These are phyloP conservation scores for Valencia hispanica DNA, from an alignment of 2,797 vertebrate genomes.

Conservation along the genomic window DNA sequence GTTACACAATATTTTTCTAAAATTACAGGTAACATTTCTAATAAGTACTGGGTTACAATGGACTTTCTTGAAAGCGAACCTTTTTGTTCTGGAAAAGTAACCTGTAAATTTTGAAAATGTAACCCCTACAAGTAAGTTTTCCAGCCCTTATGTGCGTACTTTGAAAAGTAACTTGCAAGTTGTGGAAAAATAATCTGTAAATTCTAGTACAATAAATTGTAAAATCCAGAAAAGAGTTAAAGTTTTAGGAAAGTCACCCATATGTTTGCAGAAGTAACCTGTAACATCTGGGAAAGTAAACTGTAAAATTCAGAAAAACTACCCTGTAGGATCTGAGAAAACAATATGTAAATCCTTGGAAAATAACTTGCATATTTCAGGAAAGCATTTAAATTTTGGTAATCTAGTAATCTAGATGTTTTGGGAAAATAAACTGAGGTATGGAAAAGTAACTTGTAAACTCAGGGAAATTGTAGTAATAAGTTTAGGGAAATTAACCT, in stretches of 20 bases:
- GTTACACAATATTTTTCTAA: not conserved
- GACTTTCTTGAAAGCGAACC: not conserved
- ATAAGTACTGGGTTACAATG: not conserved
- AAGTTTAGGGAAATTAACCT: not conserved
- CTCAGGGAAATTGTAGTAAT: not conserved
- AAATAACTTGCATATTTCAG: too few relatives aligned
- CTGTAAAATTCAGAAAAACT: not conserved
- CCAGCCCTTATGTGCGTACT: too few relatives aligned
- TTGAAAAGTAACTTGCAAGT: not conserved
- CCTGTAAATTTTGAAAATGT: not conserved
- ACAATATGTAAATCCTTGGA: too few relatives aligned
- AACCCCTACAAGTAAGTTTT: not conserved
- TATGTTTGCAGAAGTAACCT: not conserved
- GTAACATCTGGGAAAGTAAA: not conserved
- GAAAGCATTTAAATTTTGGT: too few relatives aligned
- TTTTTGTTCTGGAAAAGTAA: too few relatives aligned
- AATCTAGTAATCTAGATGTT: not conserved
- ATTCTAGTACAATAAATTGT: not conserved
- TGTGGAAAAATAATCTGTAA: not conserved
- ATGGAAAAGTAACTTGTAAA: not conserved
- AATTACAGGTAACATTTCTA: not conserved
- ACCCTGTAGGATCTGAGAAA: not conserved
- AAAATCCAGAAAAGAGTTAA: not conserved
- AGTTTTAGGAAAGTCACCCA: not conserved
- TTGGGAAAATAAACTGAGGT: not conserved